Conservation (phyloP, 1,140 invertebrate genomes). For the Ceratitis capitata region DNA sequence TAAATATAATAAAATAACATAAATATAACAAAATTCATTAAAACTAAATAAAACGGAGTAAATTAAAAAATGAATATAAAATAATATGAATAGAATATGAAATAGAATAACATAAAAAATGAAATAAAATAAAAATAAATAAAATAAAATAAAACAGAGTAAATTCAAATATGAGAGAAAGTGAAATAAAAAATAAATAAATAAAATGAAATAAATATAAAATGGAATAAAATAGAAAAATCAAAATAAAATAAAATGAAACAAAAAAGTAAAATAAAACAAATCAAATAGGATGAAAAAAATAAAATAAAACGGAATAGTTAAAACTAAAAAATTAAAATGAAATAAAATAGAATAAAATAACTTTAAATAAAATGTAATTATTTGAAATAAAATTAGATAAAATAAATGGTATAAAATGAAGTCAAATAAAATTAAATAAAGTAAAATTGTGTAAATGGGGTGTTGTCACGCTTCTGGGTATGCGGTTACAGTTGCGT, state of each 20-base stretch:
- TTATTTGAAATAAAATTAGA: too few species aligned
- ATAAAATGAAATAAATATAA: background rate
- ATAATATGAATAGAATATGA: too few species aligned
- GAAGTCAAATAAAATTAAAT: too few species aligned
- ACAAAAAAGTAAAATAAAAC: background rate
- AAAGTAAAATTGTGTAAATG: background rate
- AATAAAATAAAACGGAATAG: too few species aligned
- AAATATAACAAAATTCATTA: too few species aligned
- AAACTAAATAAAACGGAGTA: too few species aligned
- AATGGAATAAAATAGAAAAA: background rate
- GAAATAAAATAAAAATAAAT: background rate
- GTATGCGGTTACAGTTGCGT: too few species aligned
- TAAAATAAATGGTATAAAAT: too few species aligned
- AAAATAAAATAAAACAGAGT: background rate
- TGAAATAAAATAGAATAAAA: background rate
- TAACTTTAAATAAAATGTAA: background rate
- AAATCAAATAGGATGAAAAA: constrained; percentile 46
- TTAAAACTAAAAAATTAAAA: constrained; percentile 20
- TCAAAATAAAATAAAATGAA: background rate
- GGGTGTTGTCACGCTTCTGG: too few species aligned
- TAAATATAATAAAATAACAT: too few species aligned
- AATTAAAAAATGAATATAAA: too few species aligned
- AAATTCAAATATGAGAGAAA: background rate
- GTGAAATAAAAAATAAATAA: background rate
- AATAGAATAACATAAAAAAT: background rate